Evolutionary conservation across 2,888 invertebrate species (phyloP), one percentile per base, ranked within the genome.

Genomic region (Neoascia interrupta): DNA sequence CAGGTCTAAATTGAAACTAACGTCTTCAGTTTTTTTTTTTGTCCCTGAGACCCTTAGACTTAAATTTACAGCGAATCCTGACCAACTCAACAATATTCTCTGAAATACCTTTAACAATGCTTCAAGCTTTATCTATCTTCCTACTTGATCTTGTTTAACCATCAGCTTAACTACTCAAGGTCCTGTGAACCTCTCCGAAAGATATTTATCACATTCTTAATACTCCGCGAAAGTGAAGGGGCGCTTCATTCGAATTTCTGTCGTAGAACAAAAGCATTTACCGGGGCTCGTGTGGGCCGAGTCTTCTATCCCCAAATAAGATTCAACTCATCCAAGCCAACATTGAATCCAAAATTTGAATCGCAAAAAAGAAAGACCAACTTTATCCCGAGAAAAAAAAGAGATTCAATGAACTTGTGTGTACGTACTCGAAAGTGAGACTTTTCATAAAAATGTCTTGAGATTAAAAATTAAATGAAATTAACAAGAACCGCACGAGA

Each of bases 391-490:
- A 37, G 26, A 1, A 19, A 47, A 39, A n/a, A 4, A 19, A n/a
- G 41, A 51, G 51, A 43, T 53, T 43, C 64, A 23, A 49, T 53
- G 64, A 64, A 53, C 53, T 64, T 36, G 41, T 16, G 21, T 13
- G 45, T n/a, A 39, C 61, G n/a, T n/a, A 63, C 49, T 39, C 11
- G 37, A 36, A 28, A 47, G 47, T 28, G 23, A 49, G 61, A 41
- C 41, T 64, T 51, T 34, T 8, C 61, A 26, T 26, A 37, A 47
- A 26, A 26, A 61, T 61, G 28, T 6, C 37, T 28, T 37, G 16
- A 26, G 28, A 37, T 23, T 3, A 15, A 37, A 61, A 47, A 61
- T 61, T 51, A 63, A 39, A 49, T 18, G 15, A 63, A 39, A 39
- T 41, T 28, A 47, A 68, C 6, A 53, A 45, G n/a, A 23, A 51